Conservation (phyloP, 1,140 invertebrate genomes). For the Oscheius sp. region DNA sequence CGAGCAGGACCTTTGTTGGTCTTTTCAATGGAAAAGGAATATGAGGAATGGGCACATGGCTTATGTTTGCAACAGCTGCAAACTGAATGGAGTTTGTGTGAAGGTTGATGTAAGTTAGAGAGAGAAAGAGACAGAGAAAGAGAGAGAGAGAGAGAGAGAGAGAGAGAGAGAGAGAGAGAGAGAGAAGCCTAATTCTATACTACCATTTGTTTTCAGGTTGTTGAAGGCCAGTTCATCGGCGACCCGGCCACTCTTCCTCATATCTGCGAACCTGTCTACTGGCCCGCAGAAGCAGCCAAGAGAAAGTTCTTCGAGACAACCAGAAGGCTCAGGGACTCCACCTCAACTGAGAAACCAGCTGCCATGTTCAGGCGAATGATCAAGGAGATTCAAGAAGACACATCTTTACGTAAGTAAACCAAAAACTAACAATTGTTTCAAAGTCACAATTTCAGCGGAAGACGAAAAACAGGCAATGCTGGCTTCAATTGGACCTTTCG, state of each 20-base stretch:
- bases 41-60: background rate
- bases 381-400: background rate
- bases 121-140: too few relatives aligned
- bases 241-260: background rate
- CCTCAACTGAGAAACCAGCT: background rate
- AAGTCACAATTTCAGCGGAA: background rate
- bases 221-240: background rate
- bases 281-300: background rate
- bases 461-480: background rate
- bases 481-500: background rate
- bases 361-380: background rate
- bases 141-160: too few relatives aligned
- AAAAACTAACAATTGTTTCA: background rate
- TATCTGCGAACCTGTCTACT: background rate
- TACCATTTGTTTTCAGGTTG: too few relatives aligned
- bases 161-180: too few relatives aligned
- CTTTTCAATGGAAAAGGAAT: constrained; percentile 1
- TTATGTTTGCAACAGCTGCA: background rate
- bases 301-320: background rate
- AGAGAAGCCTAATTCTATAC: too few relatives aligned
- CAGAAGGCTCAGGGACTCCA: background rate
- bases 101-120: background rate
- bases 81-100: background rate
- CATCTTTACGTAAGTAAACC: background rate
- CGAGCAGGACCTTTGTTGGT: background rate